Conservation (phyloP, 2,113 vertebrate species). For the Furnarius figulus region DNA sequence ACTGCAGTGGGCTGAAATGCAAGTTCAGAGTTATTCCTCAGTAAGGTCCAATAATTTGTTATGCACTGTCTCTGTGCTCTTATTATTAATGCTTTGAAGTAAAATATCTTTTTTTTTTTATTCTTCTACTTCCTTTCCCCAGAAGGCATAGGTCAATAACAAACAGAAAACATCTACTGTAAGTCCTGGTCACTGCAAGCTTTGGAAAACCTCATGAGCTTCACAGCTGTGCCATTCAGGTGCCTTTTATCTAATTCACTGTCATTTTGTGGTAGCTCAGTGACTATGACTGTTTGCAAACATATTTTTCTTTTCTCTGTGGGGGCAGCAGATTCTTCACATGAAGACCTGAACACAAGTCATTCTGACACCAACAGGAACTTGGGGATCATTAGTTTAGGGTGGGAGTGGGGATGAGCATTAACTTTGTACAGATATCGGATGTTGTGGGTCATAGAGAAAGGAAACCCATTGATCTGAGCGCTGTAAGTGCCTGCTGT, state of each 20-base stretch:
- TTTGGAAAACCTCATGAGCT: neutral
- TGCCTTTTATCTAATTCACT: neutral
- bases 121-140: neutral
- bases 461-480: conserved; percentile 1
- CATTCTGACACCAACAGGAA: neutral
- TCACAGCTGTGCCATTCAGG: neutral
- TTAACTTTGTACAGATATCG: fast-evolving
- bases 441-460: neutral
- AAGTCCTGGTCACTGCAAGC: neutral
- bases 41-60: neutral
- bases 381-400: neutral
- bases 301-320: neutral
- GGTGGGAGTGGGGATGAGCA: neutral
- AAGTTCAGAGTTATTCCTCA: neutral
- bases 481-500: neutral
- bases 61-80: neutral
- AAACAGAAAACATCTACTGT: neutral
- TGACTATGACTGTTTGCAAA: neutral
- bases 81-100: neutral
- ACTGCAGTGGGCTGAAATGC: neutral
- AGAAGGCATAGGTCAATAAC: neutral
- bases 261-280: neutral
- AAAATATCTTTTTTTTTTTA: neutral
- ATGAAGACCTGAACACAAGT: neutral
- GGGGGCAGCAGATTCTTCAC: neutral